These are phyloP conservation scores for Azemiops feae DNA, from an alignment of 2,113 vertebrate species.

Conservation along the genomic window DNA sequence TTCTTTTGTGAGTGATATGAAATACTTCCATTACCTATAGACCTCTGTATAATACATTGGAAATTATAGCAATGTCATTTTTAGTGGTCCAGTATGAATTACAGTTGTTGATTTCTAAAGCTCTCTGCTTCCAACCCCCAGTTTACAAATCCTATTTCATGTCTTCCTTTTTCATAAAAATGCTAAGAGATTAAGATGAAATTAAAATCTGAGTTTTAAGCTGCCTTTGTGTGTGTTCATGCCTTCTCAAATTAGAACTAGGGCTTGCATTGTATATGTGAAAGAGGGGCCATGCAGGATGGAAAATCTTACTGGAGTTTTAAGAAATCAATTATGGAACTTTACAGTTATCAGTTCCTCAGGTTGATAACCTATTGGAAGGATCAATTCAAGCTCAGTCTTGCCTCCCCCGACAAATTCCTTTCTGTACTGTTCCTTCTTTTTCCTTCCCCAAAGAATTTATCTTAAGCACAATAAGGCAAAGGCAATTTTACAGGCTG, in stretches of 20 bases:
- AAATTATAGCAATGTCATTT: conserved; percentile 10
- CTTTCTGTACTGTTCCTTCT: background rate
- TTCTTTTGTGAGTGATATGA: background rate
- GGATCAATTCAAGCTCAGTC: background rate
- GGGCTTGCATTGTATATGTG: background rate
- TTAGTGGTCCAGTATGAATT: conserved; percentile 17
- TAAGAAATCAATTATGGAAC: background rate
- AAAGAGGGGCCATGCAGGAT: background rate
- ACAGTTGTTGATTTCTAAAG: background rate
- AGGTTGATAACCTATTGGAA: background rate
- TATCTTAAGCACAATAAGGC: background rate
- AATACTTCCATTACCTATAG: conserved; percentile 8
- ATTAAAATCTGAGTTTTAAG: background rate
- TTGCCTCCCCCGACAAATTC: background rate
- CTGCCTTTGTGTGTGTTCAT: background rate
- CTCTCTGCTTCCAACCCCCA: background rate
- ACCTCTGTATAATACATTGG: conserved; percentile 26
- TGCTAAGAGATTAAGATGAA: background rate
- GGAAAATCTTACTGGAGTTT: background rate
- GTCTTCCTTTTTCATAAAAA: background rate
- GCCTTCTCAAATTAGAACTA: background rate
- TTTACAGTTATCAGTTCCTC: background rate
- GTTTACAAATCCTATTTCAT: background rate
- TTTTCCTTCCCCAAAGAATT: background rate
- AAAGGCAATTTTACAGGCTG: background rate